Evolutionary conservation across 2,797 vertebrate species (phyloP), one percentile per base, ranked within the genome.

Genomic region (Sebastiscus albofasciatus): DNA sequence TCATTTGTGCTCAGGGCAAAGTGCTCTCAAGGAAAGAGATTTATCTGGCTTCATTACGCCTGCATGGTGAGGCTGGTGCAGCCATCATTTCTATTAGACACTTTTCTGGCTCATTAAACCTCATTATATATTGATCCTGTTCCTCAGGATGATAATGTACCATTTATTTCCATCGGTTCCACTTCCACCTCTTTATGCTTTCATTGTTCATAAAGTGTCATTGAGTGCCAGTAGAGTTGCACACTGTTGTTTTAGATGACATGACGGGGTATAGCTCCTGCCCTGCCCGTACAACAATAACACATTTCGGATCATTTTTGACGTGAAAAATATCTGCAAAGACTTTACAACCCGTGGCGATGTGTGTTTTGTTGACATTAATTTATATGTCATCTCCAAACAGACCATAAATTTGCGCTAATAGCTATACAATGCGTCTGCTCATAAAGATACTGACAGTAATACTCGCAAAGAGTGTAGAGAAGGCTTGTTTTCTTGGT

Each of bases 91-190:
- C 81, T 93, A 84, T 91, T 88, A 92, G 92, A 93, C 89, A 92
- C 90, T 94, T 94, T 94, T 92, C 93, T 89, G 92, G 84, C 75
- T 90, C 92, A 94, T 94, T 94, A 94, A 93, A 90, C 87, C 91
- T 94, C 90, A 92, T 94, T 91, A 94, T 87, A 91, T 92, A 93
- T 94, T 93, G 91, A 94, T 91, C 87, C 82, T 79, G 79, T 80
- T 90, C 72, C 82, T 83, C 78, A 12, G 61, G 77, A 93, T 88
- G 85, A 90, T 89, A 88, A 90, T 86, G 71, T 84, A 64, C 78
- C 77, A 77, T 89, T 90, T 84, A 86, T 92, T 87, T 91, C 84
- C 85, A 90, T 86, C 31, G 54, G 59, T 87, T 91, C 82, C 70
- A 85, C 86, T 86, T 89, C 76, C 66, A 67, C 61, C 70, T 83